phyloP scores from a whole-genome alignment of 2,113 vertebrate species.

The Pelvicachromis taeniatus region DNA sequence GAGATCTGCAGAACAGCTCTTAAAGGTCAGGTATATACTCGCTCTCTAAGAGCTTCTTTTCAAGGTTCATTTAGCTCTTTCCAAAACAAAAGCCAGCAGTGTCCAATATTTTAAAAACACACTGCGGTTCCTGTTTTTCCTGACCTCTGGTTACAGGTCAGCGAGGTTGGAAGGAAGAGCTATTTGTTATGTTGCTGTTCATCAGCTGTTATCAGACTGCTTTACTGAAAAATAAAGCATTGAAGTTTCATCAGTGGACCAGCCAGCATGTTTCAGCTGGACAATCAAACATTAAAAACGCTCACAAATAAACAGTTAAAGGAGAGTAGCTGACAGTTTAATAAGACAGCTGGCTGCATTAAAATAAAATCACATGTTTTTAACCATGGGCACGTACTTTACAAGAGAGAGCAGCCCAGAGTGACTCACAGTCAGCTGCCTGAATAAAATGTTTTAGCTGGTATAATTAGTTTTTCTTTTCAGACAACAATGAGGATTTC shows the following conservation, averaged over 20 bases:
- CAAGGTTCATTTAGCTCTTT: neutral
- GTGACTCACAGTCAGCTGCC: neutral
- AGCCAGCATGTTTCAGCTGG: neutral
- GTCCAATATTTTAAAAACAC: constrained; percentile 14
- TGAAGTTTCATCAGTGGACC: neutral
- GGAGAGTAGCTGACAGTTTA: neutral
- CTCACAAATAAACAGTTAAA: neutral
- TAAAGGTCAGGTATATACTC: neutral
- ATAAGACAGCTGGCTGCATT: neutral
- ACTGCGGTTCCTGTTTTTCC: neutral
- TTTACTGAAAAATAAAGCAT: neutral
- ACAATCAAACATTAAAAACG: neutral
- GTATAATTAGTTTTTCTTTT: neutral
- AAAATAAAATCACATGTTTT: neutral
- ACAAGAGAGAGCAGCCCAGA: neutral
- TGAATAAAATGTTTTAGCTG: neutral
- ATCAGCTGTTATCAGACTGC: neutral
- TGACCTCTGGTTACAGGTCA: neutral
- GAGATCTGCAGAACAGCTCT: neutral
- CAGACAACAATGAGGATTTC: neutral
- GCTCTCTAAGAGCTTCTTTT: neutral
- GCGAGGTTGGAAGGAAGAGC: neutral
- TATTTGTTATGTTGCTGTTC: neutral
- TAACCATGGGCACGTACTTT: neutral
- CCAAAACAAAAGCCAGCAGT: constrained; percentile 40